Evolutionary conservation across 2,888 invertebrate genomes (phyloP), one percentile per base, ranked within the genome.

Genomic region (Nomada flava): DNA sequence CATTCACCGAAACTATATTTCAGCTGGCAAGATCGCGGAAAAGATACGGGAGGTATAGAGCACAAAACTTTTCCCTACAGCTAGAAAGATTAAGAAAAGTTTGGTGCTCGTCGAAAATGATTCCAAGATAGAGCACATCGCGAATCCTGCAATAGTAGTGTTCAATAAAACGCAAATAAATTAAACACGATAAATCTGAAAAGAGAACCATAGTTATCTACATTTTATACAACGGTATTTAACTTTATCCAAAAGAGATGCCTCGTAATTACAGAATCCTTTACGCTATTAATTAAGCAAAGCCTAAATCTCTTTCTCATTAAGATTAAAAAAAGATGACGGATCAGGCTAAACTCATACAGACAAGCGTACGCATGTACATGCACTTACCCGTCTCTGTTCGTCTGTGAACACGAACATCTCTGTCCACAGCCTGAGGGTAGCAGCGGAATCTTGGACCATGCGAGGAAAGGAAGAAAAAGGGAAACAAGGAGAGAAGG

Each of bases 1-100:
- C 36, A 67, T 65, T 76, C 67, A 68, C 67, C 68, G 72, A 77
- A 65, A 68, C 73, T 67, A 18, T 57, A 57, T 52, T 65, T n/a
- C 10, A 29, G 65, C 42, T 71, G 50, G 52, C 64, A 50, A 60
- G 57, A 44, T 23, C 59, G 1, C 53, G 3, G 13, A 18, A 44
- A 57, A 55, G 55, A 74, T 74, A 63, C 53, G 59, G 29, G 26
- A 47, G n/a, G 63, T 59, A 13, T 62, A 53, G 55, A 73, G 47
- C 9, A 68, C 55, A 36, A 47, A 67, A 73, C 73, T 72, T 53
- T 2, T n/a, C 50, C 42, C 42, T 36, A 7, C 55, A 13, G 20
- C 26, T 50, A 36, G 47, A 73, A 57, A 78, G n/a, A 67, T 62
- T 62, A 74, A 68, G 50, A 5, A 50, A 63, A 63, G 62, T 53